Conservation (phyloP, 2,888 invertebrate genomes). For the Creontiades dilutus region DNA sequence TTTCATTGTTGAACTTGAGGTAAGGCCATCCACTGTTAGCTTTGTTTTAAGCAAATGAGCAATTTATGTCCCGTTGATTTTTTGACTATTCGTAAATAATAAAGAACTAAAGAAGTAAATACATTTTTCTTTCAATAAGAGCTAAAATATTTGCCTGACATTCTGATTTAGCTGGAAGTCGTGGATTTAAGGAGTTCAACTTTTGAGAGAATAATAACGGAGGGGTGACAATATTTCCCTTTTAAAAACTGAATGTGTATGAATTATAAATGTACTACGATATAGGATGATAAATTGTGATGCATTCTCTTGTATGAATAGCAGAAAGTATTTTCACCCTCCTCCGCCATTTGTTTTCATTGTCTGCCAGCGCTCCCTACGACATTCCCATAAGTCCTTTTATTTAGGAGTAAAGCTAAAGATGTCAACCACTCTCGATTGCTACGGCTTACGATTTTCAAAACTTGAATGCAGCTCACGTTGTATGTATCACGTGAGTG, state of each 20-base stretch:
- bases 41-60: no score
- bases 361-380: slow-evolving; percentile 10
- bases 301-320: slow-evolving; percentile 41
- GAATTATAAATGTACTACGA: slow-evolving; percentile 39
- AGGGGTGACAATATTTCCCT: slow-evolving; percentile 30
- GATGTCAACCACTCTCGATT: not conserved
- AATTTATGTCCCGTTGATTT: no score
- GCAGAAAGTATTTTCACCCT: slow-evolving; percentile 42
- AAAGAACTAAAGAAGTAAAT: no score
- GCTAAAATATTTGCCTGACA: not conserved
- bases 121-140: no score
- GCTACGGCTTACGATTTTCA: no score
- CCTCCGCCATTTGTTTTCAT: slow-evolving; percentile 25
- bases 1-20: no score
- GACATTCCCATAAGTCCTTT: slow-evolving; percentile 38
- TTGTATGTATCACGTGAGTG: no score
- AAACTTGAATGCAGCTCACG: no score
- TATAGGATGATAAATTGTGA: slow-evolving; percentile 28
- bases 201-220: not conserved
- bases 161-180: not conserved
- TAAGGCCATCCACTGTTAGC: no score
- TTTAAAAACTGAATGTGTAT: slow-evolving; percentile 38
- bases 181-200: not conserved
- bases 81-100: no score
- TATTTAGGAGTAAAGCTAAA: not conserved